Conservation (phyloP, 2,797 vertebrate genomes). For the Trachurus trachurus region DNA sequence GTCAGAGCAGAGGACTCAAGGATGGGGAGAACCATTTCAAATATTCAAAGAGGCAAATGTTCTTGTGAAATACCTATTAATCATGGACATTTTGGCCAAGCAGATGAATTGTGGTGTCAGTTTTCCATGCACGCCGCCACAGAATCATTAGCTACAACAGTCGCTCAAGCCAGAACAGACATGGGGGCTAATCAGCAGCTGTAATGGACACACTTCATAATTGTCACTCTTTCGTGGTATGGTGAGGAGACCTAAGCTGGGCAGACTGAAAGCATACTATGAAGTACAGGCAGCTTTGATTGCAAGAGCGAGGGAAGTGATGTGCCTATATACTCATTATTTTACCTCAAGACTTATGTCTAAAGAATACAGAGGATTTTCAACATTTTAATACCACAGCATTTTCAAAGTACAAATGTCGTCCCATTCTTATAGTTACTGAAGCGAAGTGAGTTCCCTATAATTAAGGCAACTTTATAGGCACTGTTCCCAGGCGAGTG, state of each 20-base stretch:
- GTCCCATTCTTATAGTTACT: slow-evolving; percentile 79
- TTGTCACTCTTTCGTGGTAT: slow-evolving; percentile 80
- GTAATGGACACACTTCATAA: slow-evolving; percentile 90
- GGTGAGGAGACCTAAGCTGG: slow-evolving; percentile 57
- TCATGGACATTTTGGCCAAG: slow-evolving; percentile 79
- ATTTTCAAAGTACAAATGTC: slow-evolving; percentile 77
- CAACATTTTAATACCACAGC: slow-evolving; percentile 76
- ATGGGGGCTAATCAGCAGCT: slow-evolving; percentile 84
- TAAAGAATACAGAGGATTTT: slow-evolving; percentile 76
- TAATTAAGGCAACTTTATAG: slow-evolving; percentile 86
- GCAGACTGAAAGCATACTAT: slow-evolving; percentile 60
- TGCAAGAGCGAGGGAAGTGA: slow-evolving; percentile 59
- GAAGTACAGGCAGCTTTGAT: slow-evolving; percentile 71
- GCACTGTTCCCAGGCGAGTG: slow-evolving; percentile 78
- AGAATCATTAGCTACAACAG: slow-evolving; percentile 84
- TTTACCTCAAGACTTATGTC: slow-evolving; percentile 68
- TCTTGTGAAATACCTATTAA: slow-evolving; percentile 86
- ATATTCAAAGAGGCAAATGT: slow-evolving; percentile 83
- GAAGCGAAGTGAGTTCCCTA: slow-evolving; percentile 80
- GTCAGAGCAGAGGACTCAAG: slow-evolving; percentile 76
- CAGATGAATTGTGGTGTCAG: slow-evolving; percentile 82
- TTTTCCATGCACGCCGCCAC: slow-evolving; percentile 78
- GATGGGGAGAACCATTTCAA: slow-evolving; percentile 81
- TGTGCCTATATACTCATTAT: slow-evolving; percentile 77
- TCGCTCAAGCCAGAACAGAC: slow-evolving; percentile 80